phyloP scores from a whole-genome alignment of 2,797 vertebrate species.

The Lateolabrax maculatus region DNA sequence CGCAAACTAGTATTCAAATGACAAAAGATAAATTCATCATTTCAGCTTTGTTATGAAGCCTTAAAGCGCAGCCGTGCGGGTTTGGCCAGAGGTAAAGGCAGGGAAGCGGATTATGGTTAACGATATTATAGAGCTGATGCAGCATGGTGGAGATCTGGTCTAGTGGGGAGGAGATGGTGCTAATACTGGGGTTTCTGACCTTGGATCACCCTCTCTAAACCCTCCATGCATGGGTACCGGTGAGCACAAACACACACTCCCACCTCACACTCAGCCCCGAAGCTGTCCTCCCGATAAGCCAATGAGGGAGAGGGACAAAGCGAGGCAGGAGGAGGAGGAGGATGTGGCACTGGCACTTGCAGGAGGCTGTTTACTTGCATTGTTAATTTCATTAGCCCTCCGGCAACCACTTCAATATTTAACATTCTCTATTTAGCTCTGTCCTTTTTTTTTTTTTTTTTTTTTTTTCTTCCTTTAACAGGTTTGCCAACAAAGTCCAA shows the following conservation, averaged over 20 bases:
- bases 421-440: slow-evolving; percentile 84
- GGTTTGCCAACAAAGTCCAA: slow-evolving; percentile 77
- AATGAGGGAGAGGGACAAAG: slow-evolving; percentile 72
- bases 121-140: slow-evolving; percentile 77
- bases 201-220: slow-evolving; percentile 77
- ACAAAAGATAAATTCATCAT: slow-evolving; percentile 43
- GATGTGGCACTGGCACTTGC: slow-evolving; percentile 66
- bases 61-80: slow-evolving; percentile 48
- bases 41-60: slow-evolving; percentile 52
- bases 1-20: slow-evolving; percentile 32
- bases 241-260: slow-evolving; percentile 37
- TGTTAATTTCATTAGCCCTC: slow-evolving; percentile 88
- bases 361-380: slow-evolving; percentile 85
- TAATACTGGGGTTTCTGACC: slow-evolving; percentile 79
- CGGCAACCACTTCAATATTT: slow-evolving; percentile 86
- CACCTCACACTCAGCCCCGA: slow-evolving; percentile 59
- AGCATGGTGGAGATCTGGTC: slow-evolving; percentile 70
- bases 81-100: slow-evolving; percentile 63
- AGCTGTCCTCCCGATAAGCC: slow-evolving; percentile 77
- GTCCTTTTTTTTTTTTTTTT: slow-evolving; percentile 4
- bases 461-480: slow-evolving; percentile 66
- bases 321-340: slow-evolving; percentile 58
- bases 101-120: slow-evolving; percentile 74
- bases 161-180: slow-evolving; percentile 62
- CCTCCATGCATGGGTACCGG: slow-evolving; percentile 67